Evolutionary conservation across 2,888 invertebrate species (phyloP).

Genomic region (Meiosimyza platycephala): DNA sequence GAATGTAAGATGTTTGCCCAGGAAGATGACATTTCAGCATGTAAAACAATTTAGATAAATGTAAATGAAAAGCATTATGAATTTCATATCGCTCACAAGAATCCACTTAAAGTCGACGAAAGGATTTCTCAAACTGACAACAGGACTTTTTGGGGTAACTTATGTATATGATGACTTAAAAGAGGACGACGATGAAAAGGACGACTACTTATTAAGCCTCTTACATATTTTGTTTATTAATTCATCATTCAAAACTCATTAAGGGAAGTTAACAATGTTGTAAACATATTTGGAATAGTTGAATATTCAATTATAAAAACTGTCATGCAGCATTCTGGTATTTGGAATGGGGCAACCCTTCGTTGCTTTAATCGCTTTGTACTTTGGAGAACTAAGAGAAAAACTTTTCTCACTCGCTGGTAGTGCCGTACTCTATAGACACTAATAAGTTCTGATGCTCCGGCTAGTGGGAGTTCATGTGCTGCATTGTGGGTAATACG

Average conservation of each 20-base stretch:
- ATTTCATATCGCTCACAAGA: constrained; percentile 7
- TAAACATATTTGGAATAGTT: constrained; percentile 26
- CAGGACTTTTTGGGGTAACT: too few species aligned
- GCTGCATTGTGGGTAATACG: constrained; percentile 18
- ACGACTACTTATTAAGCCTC: constrained; percentile 24
- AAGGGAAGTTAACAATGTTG: constrained; percentile 30
- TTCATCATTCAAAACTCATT: constrained; percentile 31
- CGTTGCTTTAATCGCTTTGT: constrained; percentile 17
- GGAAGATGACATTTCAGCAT: neutral
- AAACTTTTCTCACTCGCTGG: constrained; percentile 20
- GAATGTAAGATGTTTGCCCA: neutral
- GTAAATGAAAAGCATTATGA: constrained; percentile 13
- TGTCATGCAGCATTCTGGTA: constrained; percentile 20
- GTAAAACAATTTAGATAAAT: constrained; percentile 21
- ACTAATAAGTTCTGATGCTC: constrained; percentile 22
- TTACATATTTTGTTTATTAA: constrained; percentile 23
- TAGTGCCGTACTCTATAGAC: neutral
- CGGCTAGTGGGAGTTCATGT: neutral
- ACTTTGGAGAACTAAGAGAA: constrained; percentile 19
- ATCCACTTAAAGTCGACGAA: neutral
- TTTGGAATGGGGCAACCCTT: neutral
- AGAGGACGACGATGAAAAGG: neutral
- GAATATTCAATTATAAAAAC: constrained; percentile 32
- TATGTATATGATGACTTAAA: too few species aligned
- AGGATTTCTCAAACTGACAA: constrained; percentile 13